Evolutionary conservation across 2,888 invertebrate species (phyloP), one percentile per base, ranked within the genome.

Genomic region (Epirrita christyi): DNA sequence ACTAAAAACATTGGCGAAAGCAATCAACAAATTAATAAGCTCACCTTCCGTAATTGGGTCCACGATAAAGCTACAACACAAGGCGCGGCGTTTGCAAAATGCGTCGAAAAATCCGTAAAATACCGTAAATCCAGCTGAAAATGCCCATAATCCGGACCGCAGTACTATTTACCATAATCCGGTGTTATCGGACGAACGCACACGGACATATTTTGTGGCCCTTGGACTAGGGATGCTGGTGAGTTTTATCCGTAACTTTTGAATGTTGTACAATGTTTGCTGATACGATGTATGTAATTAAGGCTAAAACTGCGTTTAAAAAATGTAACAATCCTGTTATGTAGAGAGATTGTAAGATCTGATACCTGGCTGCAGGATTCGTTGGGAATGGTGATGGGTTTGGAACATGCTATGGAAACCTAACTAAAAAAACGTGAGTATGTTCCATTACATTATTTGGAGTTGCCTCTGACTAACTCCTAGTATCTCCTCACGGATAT

Each of bases 141-240:
- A 80, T 71, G 67, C 71, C 79, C 69, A 67, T 82, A 80, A 84
- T 80, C 80, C 80, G 63, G 60, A 59, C 65, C 68, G 68, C 70
- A 71, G 75, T 72, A 75, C 76, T 83, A 76, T 81, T 85, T 79
- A 80, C 76, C 82, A 81, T 83, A 82, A 82, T 78, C 83, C 80
- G 50, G 73, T 73, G 80, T 73, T 83, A 83, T 84, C 83, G 78
- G 73, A 63, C 65, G 64, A 62, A 59, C 71, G 74, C 81, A 78
- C 81, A 76, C 77, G 66, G 72, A 70, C 80, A 79, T 79, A 80
- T 80, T 79, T 79, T 65, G 71, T 61, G 70, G 70, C 59, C 60
- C 53, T 61, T 38, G 55, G 57, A 52, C 53, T 61, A 66, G 66
- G 55, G 66, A 59, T 60, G 61, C 40, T 44, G 32, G 8, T 27